Evolutionary conservation across 2,113 vertebrate species (phyloP).

Genomic region (Strigops habroptila): DNA sequence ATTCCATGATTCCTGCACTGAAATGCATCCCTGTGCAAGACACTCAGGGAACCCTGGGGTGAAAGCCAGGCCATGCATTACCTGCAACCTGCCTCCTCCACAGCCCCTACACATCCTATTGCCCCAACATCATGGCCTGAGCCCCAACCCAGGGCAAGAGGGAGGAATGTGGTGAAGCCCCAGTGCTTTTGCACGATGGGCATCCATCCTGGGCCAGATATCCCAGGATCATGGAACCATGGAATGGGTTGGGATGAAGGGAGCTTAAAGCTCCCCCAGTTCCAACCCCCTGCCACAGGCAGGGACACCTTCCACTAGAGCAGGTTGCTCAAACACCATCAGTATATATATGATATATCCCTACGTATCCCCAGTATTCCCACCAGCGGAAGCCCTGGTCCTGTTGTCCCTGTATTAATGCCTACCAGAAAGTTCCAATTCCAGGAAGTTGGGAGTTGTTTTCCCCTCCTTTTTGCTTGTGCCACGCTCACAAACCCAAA

Average conservation of each 20-base stretch:
- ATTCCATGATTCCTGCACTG: too few species aligned
- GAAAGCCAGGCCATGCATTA: too few species aligned
- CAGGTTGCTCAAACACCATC: neutral
- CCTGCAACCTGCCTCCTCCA: too few species aligned
- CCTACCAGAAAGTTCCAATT: neutral
- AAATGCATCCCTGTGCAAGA: too few species aligned
- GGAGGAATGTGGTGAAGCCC: neutral
- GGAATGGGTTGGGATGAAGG: neutral
- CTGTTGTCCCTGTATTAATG: rapidly evolving
- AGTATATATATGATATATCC: neutral
- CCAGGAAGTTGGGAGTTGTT: too few species aligned
- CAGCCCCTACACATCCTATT: too few species aligned
- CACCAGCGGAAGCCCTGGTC: rapidly evolving
- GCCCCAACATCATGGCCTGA: too few species aligned
- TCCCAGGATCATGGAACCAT: neutral
- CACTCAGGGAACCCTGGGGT: too few species aligned
- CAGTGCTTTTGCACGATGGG: too few species aligned
- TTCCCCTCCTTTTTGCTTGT: neutral
- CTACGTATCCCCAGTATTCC: neutral
- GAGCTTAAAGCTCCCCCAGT: neutral
- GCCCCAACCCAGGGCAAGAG: neutral
- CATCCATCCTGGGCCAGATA: too few species aligned
- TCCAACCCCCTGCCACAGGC: neutral
- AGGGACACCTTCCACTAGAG: too few species aligned
- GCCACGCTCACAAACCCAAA: neutral